These are phyloP conservation scores for Sebastes reedi DNA, from an alignment of 2,797 vertebrate genomes.

Conservation along the genomic window DNA sequence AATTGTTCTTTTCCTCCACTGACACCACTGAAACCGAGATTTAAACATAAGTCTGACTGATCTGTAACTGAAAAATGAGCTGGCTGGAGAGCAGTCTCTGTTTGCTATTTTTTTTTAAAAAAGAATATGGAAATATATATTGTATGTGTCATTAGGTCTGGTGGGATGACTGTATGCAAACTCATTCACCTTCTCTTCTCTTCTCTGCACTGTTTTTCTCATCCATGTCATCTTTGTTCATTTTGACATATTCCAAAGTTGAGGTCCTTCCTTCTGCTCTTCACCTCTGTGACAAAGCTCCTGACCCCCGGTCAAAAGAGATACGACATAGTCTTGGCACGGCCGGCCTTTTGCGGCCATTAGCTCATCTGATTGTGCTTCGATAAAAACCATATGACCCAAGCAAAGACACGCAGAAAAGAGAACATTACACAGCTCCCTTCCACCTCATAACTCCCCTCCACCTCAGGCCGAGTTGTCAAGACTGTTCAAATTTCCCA, in stretches of 20 bases:
- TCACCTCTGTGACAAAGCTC: conserved; percentile 33
- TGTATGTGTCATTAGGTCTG: conserved; percentile 1
- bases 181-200: conserved; percentile 1
- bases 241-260: not conserved
- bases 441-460: conserved; percentile 41
- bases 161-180: conserved; percentile 15
- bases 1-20: not conserved
- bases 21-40: conserved; percentile 6
- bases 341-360: conserved; percentile 47
- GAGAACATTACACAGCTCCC: conserved; percentile 48
- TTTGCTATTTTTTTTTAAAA: conserved; percentile 19
- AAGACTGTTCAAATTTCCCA: conserved; percentile 51
- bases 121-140: conserved; percentile 4
- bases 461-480: conserved; percentile 42
- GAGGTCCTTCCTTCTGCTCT: conserved; percentile 5
- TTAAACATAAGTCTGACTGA: conserved; percentile 8
- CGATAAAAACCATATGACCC: conserved; percentile 77
- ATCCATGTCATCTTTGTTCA: not conserved
- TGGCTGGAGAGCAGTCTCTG: conserved; percentile 16
- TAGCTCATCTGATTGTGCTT: conserved; percentile 70
- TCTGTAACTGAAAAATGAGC: conserved; percentile 33
- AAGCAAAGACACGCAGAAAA: conserved; percentile 32
- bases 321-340: conserved; percentile 59
- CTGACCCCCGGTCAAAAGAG: conserved; percentile 40
- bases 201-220: not conserved